phyloP scores from a whole-genome alignment of 2,113 vertebrate species.

The Labrus mixtus region DNA sequence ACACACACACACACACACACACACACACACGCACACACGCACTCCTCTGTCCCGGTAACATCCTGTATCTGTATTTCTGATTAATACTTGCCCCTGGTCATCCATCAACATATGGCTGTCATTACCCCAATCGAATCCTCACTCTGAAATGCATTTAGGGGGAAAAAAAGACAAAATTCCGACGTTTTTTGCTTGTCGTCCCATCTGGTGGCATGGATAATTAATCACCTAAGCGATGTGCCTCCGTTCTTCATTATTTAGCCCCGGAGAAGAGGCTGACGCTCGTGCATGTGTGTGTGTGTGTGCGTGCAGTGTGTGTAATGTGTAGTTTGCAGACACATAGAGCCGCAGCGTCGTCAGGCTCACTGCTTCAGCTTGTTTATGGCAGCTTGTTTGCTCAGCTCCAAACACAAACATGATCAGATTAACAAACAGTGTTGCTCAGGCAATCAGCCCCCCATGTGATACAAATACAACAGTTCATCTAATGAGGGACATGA shows the following conservation, averaged over 20 bases:
- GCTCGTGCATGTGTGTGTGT: constrained; percentile 10
- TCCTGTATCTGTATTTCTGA: constrained; percentile 76
- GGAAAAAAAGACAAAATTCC: constrained; percentile 58
- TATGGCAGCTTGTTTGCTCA: constrained; percentile 71
- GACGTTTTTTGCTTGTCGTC: constrained; percentile 65
- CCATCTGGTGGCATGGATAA: constrained; percentile 84
- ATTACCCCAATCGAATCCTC: constrained; percentile 79
- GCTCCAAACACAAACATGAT: constrained; percentile 69
- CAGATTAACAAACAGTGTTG: constrained; percentile 73
- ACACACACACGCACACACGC: constrained; percentile 1
- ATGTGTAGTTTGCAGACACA: constrained; percentile 20
- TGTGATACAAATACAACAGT: constrained; percentile 27
- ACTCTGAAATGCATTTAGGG: constrained; percentile 75
- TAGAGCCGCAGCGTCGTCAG: constrained; percentile 31
- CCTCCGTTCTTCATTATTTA: constrained; percentile 81
- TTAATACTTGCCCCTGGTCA: constrained; percentile 76
- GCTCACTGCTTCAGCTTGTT: constrained; percentile 62
- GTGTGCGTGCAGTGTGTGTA: constrained; percentile 22
- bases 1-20: not conserved
- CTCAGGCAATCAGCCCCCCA: constrained; percentile 56
- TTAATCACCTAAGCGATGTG: constrained; percentile 81
- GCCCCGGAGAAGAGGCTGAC: constrained; percentile 60
- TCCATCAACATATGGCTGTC: constrained; percentile 83
- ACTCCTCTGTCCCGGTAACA: constrained; percentile 51
- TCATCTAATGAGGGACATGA: constrained; percentile 51